phyloP scores from a whole-genome alignment of 2,888 invertebrate species.

The Lycia hirtaria region DNA sequence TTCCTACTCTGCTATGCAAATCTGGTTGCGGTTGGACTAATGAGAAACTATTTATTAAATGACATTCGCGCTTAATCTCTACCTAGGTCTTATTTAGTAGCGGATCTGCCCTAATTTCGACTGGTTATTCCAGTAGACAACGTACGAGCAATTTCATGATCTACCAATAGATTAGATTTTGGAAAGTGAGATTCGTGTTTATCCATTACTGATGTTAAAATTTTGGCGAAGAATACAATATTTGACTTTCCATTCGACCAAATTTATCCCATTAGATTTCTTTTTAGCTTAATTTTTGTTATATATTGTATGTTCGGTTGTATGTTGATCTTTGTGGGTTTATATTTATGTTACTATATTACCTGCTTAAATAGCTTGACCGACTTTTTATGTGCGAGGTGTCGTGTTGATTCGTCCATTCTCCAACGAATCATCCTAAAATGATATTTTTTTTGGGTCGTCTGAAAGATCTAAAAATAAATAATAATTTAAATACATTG shows the following conservation, averaged over 20 bases:
- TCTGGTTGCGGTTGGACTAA: conserved; percentile 37
- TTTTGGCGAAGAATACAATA: not conserved
- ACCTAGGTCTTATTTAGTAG: conserved; percentile 24
- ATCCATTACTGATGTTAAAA: not conserved
- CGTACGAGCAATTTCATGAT: conserved; percentile 10
- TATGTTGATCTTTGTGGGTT: no score
- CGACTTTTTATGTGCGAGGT: no score
- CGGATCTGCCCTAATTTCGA: conserved; percentile 25
- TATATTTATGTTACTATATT: no score
- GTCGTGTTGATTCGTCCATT: no score
- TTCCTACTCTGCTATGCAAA: conserved; percentile 34
- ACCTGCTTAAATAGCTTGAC: no score
- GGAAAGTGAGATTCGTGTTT: conserved; percentile 12
- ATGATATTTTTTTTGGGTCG: no score
- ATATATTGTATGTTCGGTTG: no score
- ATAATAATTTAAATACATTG: no score
- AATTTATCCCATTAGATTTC: no score
- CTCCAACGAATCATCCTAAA: no score
- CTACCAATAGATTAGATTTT: conserved; percentile 14
- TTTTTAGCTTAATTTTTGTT: no score
- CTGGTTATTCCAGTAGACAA: conserved; percentile 26
- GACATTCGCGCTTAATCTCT: conserved; percentile 20
- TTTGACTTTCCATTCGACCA: not conserved
- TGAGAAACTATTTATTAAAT: conserved; percentile 34
- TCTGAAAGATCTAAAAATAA: no score